Evolutionary conservation across 2,888 invertebrate species (phyloP).

Genomic region (Psylliodes chrysocephalus): DNA sequence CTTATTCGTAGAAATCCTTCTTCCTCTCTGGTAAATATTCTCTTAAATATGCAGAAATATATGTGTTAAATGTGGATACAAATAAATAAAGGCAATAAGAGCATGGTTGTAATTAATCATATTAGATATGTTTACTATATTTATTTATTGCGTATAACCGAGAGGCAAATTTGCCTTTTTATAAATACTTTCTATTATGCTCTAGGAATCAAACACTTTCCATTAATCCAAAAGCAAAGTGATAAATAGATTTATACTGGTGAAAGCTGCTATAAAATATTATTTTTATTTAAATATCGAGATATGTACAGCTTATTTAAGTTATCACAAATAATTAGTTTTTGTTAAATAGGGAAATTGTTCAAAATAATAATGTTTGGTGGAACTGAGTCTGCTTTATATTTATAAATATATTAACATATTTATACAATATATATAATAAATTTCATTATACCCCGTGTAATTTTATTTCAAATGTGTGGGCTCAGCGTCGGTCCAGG

Average conservation of each 20-base stretch:
- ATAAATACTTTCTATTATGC: background rate
- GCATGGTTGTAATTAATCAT: slow-evolving; percentile 45
- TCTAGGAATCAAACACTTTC: slow-evolving; percentile 53
- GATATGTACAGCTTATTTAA: slow-evolving; percentile 52
- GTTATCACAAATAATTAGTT: slow-evolving; percentile 34
- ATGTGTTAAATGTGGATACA: slow-evolving; percentile 9
- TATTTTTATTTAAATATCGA: slow-evolving; percentile 46
- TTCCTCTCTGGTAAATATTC: too few species aligned
- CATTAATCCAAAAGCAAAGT: slow-evolving; percentile 58
- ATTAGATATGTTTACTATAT: slow-evolving; percentile 34
- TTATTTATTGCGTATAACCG: slow-evolving; percentile 31
- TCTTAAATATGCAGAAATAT: slow-evolving; percentile 5
- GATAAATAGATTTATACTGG: slow-evolving; percentile 61
- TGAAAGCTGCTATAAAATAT: slow-evolving; percentile 52
- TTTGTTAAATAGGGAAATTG: slow-evolving; percentile 27
- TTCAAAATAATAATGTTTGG: slow-evolving; percentile 46
- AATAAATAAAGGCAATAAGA: slow-evolving; percentile 42
- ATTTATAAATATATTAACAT: too few species aligned
- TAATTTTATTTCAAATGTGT: slow-evolving; percentile 20
- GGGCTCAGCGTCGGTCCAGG: slow-evolving; percentile 28
- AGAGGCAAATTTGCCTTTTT: slow-evolving; percentile 37
- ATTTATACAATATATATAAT: too few species aligned
- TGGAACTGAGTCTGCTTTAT: slow-evolving; percentile 54
- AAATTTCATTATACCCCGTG: slow-evolving; percentile 25
- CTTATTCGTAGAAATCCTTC: too few species aligned